Base-by-base conservation (phyloP, 2,888 invertebrate species). In the Drosophila paranaensis region DNA sequence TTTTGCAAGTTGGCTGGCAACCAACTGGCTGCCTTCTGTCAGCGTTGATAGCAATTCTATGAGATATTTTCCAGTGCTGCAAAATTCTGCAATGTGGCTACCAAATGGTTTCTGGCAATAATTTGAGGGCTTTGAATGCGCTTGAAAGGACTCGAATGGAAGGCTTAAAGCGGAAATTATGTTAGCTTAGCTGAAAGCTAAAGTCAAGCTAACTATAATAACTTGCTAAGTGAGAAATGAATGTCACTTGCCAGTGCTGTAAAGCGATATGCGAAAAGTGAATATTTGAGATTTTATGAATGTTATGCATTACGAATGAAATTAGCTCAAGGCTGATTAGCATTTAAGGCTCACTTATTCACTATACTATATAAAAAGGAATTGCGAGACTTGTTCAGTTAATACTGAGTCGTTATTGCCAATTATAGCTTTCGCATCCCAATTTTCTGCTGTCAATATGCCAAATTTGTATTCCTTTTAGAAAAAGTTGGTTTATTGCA, bases 1-100 rank as follows among this genome's bases (percentile, higher is more conserved):
- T 33, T 56, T 74, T 53, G 20, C 20, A 14, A 63, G 54, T 83
- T 83, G 83, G 87, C 83, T 86, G 72, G 43, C 67, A 69, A 83
- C 82, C 84, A 86, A 77, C 64, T 68, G 64, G 61, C 55, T 69
- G 70, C 65, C 66, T 71, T 67, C 83, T 74, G 85, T 69, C 82
- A 65, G 45, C 62, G 69, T 66, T 84, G 82, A 83, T 74, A 63
- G 70, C 69, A 69, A 83, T 83, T 80, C 73, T 65, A 77, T 61
- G 68, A 57, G 70, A 81, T 68, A 70, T 57, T 57, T 74, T 55
- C 35, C 35, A 48, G 58, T 48, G 48, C 51, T 33, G 46, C 43
- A 40, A 40, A 58, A 39, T 46, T 40, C 42, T 50, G 63, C 40
- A 60, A 58, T 69, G 64, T 71, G 60, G 50, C 27, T 27, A 60